Evolutionary conservation across 1,140 invertebrate genomes (phyloP), one percentile per base, ranked within the genome.

Genomic region (Solenopsis fugax): DNA sequence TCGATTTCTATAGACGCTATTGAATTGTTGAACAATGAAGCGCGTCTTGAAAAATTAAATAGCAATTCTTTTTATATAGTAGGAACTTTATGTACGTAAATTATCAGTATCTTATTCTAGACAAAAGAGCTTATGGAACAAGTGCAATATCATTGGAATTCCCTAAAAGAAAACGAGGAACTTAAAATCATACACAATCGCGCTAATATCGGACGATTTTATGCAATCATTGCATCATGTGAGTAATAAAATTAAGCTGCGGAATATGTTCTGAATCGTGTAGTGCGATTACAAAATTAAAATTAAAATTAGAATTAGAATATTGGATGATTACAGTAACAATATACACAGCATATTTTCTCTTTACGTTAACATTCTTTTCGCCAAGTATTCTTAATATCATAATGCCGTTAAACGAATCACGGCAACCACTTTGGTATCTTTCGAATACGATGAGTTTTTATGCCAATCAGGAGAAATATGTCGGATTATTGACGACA

Each of bases 331-430:
- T 85, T 85, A 0, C 48, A 85, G 82, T 24, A 48, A 29, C 37
- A 13, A 1, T 9, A 0, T 80, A 80, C 37, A 18, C 7, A 29
- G 24, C 24, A 12, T 0, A 69, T 21, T 29, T 58, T 29, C 0
- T 78, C 4, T 18, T 69, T 34, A 13, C 2, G 4, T 12, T 69
- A 34, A 48, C 7, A 16, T 72, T 85, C 9, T 60, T 88, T 13
- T 60, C 48, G 4, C 85, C 90, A n/a, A 29, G 60, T 2, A 69
- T 91, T 24, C 34, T 91, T 16, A 52, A 91, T 24, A 41, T 60
- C 41, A 9, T 90, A 29, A 82, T 69, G 21, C 90, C 90, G 1
- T 72, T 91, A 12, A 91, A 88, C 48, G 12, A 37, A 24, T 82
- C 85, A 9, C 77, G 58, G 2, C 12, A 48, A 21, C 9, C 0